These are phyloP conservation scores for Ibycter americanus DNA, from an alignment of 2,797 vertebrate species.

Conservation along the genomic window DNA sequence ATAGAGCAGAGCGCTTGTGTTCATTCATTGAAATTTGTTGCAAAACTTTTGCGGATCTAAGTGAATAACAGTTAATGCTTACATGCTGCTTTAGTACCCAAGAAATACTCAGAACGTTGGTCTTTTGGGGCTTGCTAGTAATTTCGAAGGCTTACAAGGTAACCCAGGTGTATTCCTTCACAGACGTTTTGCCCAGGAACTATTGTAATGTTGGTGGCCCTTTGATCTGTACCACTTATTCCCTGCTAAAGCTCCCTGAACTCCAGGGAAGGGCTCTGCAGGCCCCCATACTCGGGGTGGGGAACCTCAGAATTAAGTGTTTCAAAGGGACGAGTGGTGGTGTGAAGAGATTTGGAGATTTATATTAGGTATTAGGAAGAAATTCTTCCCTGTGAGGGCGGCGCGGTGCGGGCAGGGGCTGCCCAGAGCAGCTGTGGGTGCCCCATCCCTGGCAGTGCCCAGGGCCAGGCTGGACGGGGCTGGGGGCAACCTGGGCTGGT, in stretches of 20 bases:
- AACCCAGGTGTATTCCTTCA: neutral
- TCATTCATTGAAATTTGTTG: neutral
- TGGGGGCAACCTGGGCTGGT: too few species aligned
- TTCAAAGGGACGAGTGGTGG: neutral
- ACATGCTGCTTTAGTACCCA: neutral
- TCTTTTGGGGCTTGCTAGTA: neutral
- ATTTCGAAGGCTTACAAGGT: neutral
- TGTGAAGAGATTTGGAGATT: neutral
- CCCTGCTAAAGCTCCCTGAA: neutral
- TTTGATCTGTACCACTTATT: neutral
- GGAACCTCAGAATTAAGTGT: neutral
- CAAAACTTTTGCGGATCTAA: neutral
- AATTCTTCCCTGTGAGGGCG: too few species aligned
- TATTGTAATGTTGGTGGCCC: too few species aligned
- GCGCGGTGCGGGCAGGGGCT: too few species aligned
- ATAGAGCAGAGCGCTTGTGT: neutral
- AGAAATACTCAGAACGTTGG: neutral
- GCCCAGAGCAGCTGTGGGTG: too few species aligned
- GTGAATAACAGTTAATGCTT: neutral
- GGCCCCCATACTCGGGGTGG: fast-evolving
- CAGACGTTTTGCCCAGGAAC: neutral
- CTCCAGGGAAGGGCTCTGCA: neutral
- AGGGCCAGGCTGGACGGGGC: too few species aligned
- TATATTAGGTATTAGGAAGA: too few species aligned
- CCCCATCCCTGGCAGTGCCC: too few species aligned